Evolutionary conservation across 2,888 invertebrate species (phyloP), one percentile per base, ranked within the genome.

Genomic region (Archaeoteleia sp.): DNA sequence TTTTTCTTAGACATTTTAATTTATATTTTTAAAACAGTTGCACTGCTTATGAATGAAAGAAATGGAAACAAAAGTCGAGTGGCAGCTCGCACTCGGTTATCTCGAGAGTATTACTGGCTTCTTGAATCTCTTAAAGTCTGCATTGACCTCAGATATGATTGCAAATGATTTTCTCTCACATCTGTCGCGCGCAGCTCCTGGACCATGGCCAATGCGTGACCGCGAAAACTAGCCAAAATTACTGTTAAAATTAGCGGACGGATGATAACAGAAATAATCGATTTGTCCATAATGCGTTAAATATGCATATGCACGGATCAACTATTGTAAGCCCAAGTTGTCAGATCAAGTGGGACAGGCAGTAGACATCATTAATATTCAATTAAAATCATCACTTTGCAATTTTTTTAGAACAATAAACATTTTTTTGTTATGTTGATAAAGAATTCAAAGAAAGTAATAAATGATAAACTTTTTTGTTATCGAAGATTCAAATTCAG

Each of bases 1-100:
- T 84, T 87, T 73, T 86, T 87, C 73, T 86, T 86, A 13, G 74
- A 73, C 76, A 78, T 78, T 43, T 29, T 54, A 6, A 1, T 25
- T 12, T 15, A 32, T 34, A 9, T 14, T 13, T 25, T 14, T 6
- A 45, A 35, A 42, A 57, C 12, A 48, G 32, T 14, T 40, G 29
- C 7, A 54, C 23, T 9, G 29, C 51, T 51, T n/a, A 43, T 17
- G 32, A 23, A 13, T 13, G 17, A 20, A 20, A 20, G 5, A 5
- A 20, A 20, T 15, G 25, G 37, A 35, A 40, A 46, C 25, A 25
- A 32, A 34, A 43, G 29, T 42, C 34, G 40, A 45, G 37, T 49
- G 46, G 27, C 55, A 40, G 42, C 48, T 62, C 42, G 49, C 34
- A 45, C 51, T 58, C 35, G 29, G 49, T 66, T 61, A 72, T 67